Evolutionary conservation across 2,888 invertebrate species (phyloP).

Genomic region (Prenolepis imparis): DNA sequence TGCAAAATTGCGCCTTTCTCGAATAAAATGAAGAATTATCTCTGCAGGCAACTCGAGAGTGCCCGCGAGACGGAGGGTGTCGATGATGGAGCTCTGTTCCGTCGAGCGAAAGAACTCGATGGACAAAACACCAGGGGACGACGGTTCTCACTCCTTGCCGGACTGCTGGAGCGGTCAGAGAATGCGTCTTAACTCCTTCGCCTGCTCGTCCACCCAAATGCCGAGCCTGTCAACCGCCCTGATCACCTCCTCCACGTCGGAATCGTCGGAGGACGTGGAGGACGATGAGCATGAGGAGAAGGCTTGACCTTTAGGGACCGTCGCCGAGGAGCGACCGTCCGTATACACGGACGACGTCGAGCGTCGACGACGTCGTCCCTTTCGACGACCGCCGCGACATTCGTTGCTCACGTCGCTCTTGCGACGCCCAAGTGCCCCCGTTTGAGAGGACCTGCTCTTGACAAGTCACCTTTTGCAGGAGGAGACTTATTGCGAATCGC

Average conservation of each 20-base stretch:
- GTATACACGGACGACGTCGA: slow-evolving; percentile 77
- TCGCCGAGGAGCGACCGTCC: slow-evolving; percentile 74
- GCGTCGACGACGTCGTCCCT: slow-evolving; percentile 75
- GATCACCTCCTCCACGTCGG: slow-evolving; percentile 89
- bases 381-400: slow-evolving; percentile 76
- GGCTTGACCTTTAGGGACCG: slow-evolving; percentile 81
- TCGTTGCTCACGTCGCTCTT: slow-evolving; percentile 81
- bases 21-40: background rate
- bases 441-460: slow-evolving; percentile 71
- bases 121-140: slow-evolving; percentile 82
- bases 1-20: background rate
- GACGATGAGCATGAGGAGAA: slow-evolving; percentile 79
- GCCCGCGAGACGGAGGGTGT: slow-evolving; percentile 81
- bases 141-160: slow-evolving; percentile 82
- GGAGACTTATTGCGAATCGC: background rate
- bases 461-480: slow-evolving; percentile 35
- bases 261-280: slow-evolving; percentile 83
- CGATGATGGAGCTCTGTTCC: slow-evolving; percentile 92
- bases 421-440: slow-evolving; percentile 82
- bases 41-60: slow-evolving; percentile 61
- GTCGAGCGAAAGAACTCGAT: slow-evolving; percentile 73
- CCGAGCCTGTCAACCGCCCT: slow-evolving; percentile 89
- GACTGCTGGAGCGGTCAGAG: slow-evolving; percentile 83
- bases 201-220: slow-evolving; percentile 87
- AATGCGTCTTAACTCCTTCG: slow-evolving; percentile 79